These are phyloP conservation scores for Botia almorhae DNA, from an alignment of 2,797 vertebrate species.

Conservation along the genomic window DNA sequence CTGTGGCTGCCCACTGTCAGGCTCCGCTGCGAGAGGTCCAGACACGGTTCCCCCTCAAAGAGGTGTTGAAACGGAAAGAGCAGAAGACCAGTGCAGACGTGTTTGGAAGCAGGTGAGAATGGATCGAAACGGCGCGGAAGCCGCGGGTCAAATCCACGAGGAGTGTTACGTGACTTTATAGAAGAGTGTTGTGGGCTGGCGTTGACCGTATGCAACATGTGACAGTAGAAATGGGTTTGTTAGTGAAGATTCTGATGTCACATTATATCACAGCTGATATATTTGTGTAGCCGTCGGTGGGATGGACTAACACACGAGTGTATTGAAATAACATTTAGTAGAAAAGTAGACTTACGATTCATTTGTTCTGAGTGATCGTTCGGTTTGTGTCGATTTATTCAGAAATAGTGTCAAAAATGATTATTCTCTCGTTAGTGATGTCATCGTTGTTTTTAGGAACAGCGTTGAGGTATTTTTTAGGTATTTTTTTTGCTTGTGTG, in stretches of 20 bases:
- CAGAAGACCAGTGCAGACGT: slow-evolving; percentile 88
- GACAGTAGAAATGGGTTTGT: neutral
- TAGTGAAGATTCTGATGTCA: neutral
- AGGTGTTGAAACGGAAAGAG: slow-evolving; percentile 87
- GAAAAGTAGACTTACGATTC: too few species aligned
- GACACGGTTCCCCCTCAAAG: slow-evolving; percentile 86
- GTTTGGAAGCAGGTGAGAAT: slow-evolving; percentile 89
- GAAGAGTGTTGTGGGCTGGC: neutral
- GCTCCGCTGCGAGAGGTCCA: slow-evolving; percentile 84
- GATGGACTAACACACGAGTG: too few species aligned
- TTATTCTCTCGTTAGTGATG: too few species aligned
- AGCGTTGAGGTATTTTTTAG: too few species aligned
- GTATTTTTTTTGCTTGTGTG: neutral
- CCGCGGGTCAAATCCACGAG: neutral
- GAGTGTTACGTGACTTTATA: neutral
- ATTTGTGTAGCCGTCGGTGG: too few species aligned
- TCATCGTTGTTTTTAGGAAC: too few species aligned
- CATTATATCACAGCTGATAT: neutral
- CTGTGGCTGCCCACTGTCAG: slow-evolving; percentile 79
- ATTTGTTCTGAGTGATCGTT: too few species aligned
- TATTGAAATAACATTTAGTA: too few species aligned
- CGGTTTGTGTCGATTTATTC: too few species aligned
- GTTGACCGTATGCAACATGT: neutral
- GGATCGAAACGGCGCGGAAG: neutral
- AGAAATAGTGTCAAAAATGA: too few species aligned